Base-by-base conservation (phyloP, 2,113 vertebrate species). In the Hippocampus guttulatus region DNA sequence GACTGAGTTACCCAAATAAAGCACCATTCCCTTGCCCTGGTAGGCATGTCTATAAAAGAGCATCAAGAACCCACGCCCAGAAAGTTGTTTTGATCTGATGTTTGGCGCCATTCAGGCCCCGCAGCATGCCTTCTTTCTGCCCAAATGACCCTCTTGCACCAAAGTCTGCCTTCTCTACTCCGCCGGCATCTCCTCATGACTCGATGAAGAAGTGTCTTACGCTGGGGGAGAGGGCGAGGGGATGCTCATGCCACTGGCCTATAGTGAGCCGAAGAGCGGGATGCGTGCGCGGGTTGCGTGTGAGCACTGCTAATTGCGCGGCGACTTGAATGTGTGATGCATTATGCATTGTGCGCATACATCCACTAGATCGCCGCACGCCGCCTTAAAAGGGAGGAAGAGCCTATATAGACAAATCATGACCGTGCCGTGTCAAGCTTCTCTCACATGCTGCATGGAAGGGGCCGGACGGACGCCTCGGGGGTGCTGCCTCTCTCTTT, bases 261-360 rank as follows among this genome's bases (percentile, higher is more conserved):
- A 33, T 23, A 68, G 49, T 20, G 49, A 51, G 62, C 51, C 55
- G 69, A 67, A 25, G 66, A 70, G 79, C 70, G 60, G 9, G 33
- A 45, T 81, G 70, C 69, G 45, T 80, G 76, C 68, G 52, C 69
- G 62, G 68, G 73, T 88, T 83, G 78, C 76, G 71, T 81, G 80
- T 87, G 77, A 87, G 81, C 78, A 82, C 77, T 80, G 57, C 77
- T 89, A 89, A 88, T 87, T 87, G 75, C 71, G 64, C 77, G 57
- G 58, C 63, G 71, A 63, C 61, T 80, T 83, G 60, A 81, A 69
- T 40, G 20, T 54, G 75, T 25, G 16, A 86, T 87, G 83, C 74
- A 89, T 90, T 82, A 91, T 91, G 82, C 68, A 90, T 85, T 78
- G 76, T 74, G 73, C 76, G 73, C 75, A 72, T 64, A 64, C 63